Base-by-base conservation (phyloP, 2,797 vertebrate species). In the Luscinia luscinia region DNA sequence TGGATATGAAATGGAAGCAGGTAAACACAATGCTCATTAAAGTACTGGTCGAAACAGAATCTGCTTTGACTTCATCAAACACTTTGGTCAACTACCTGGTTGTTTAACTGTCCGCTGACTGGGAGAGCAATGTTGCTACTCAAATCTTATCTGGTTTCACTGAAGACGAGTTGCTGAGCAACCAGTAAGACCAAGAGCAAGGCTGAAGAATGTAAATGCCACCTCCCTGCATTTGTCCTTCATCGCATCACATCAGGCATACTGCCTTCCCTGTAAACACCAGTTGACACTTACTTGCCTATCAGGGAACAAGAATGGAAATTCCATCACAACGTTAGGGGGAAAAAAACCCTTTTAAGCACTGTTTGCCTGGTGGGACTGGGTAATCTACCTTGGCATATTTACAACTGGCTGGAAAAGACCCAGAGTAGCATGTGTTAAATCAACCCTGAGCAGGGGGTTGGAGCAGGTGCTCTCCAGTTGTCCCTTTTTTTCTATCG, bases 121-220 rank as follows among this genome's bases (percentile, higher is more conserved):
- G 82, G 72, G 58, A 87, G 46, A 95, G 79, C 74, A 93, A 78
- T 75, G 80, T 84, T 83, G 66, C 46, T 87, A 51, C 82, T 92
- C 69, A 52, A 84, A 91, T 75, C 90, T 95, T 94, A 95, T 87
- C 94, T 87, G 69, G 84, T 95, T 91, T 92, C 70, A 80, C 84
- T 83, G 76, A 83, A 68, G 76, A 75, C 0, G 0, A 89, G 93
- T 94, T 95, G 93, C 89, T 74, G 86, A 93, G 95, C 94, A 95
- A 94, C 90, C 43, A 92, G 61, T 66, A 58, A 95, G 61, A 89
- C 87, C 75, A 92, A 66, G 59, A 85, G 81, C 51, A 51, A 3
- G 3, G 3, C 89, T 38, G 24, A 72, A 83, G 89, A 95, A 94
- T 89, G 90, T 79, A 66, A 87, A 92, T 72, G 72, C 89, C 78